These are phyloP conservation scores for Drosophila insularis DNA, from an alignment of 1,140 invertebrate genomes.

Conservation along the genomic window DNA sequence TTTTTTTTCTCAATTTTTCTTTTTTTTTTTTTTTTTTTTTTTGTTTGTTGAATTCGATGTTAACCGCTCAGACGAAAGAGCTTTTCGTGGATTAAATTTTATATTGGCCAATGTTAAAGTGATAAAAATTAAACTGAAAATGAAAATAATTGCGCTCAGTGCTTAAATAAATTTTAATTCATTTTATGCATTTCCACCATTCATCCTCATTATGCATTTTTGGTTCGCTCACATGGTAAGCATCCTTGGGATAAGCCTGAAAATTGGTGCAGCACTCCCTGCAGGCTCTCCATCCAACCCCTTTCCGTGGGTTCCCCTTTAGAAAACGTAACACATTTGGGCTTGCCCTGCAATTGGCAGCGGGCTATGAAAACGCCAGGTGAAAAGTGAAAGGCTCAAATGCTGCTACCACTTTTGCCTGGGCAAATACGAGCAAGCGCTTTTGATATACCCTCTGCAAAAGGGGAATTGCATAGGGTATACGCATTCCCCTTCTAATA, in stretches of 20 bases:
- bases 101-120: conserved; percentile 5
- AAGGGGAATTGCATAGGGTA: no score
- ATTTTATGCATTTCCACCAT: conserved; percentile 2
- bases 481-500: no score
- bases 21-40: neutral
- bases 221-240: neutral
- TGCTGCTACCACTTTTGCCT: conserved; percentile 58
- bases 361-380: conserved; percentile 31
- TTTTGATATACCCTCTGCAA: conserved; percentile 22
- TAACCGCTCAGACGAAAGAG: neutral
- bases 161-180: conserved; percentile 6
- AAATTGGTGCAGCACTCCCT: conserved; percentile 48
- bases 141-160: conserved; percentile 6
- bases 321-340: conserved; percentile 69
- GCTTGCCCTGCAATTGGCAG: neutral
- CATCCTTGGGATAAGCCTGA: conserved; percentile 23
- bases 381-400: conserved; percentile 72
- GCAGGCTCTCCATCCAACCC: neutral
- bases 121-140: conserved; percentile 9
- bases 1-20: neutral
- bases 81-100: conserved; percentile 2
- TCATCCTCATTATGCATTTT: neutral
- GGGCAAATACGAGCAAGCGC: conserved; percentile 61
- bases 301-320: conserved; percentile 37
- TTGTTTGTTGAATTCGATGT: neutral